Percentiles rank a stretch among this genome's conserved stretches.
phyloP scores from a whole-genome alignment of 2,113 vertebrate genomes.

The Misgurnus anguillicaudatus region DNA sequence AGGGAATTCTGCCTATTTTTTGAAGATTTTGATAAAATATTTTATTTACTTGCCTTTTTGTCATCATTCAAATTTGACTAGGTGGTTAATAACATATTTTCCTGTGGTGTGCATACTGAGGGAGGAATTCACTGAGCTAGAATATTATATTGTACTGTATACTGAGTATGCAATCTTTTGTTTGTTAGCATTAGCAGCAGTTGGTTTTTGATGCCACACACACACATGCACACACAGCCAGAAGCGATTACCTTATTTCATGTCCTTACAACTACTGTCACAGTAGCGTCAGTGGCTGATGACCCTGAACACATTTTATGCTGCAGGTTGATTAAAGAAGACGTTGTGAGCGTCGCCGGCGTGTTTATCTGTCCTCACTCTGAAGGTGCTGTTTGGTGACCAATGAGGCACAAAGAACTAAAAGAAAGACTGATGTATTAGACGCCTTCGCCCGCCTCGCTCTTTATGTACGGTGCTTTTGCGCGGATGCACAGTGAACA shows the following conservation, averaged over 20 bases:
- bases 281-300: background rate
- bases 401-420: conserved; percentile 39
- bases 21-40: too few species aligned
- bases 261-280: conserved; percentile 55
- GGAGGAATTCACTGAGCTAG: too few species aligned
- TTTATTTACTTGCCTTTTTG: too few species aligned
- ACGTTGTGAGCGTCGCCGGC: background rate
- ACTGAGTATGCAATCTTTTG: too few species aligned
- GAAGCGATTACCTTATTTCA: conserved; percentile 49
- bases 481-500: background rate
- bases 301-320: conserved; percentile 31
- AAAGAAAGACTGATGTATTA: conserved; percentile 22
- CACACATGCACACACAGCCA: conserved; percentile 36
- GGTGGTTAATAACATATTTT: too few species aligned
- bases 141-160: too few species aligned
- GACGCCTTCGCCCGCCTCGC: background rate
- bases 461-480: conserved; percentile 2
- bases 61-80: too few species aligned
- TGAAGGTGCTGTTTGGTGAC: conserved; percentile 6
- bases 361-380: conserved; percentile 29
- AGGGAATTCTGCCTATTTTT: too few species aligned
- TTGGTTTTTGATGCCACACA: conserved; percentile 5
- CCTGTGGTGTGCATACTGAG: too few species aligned
- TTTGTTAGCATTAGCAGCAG: background rate
- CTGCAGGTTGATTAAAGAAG: conserved; percentile 34